Percentiles rank a stretch among this genome's conserved stretches.
Conservation (phyloP, 2,797 vertebrate genomes). For the Chiroxiphia lanceolata region DNA sequence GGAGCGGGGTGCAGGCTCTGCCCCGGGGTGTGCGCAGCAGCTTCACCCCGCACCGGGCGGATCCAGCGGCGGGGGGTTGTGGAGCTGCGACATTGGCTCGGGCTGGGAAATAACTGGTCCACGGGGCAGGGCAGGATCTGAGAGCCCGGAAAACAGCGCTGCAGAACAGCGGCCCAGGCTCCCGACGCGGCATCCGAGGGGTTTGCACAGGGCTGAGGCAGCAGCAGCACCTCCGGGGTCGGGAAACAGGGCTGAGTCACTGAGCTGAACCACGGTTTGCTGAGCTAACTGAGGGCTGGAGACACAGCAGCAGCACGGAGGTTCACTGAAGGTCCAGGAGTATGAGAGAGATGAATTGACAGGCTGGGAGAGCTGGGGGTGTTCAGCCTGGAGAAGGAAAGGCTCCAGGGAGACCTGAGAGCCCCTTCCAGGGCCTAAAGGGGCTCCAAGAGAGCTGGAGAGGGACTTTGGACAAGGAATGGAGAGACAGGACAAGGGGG, state of each 20-base stretch:
- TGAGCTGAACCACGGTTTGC: neutral
- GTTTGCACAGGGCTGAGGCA: neutral
- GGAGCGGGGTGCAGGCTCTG: neutral
- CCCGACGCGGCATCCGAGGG: accelerated
- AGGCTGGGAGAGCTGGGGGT: neutral
- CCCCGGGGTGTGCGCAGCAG: neutral
- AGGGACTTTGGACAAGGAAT: neutral
- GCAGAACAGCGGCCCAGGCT: neutral
- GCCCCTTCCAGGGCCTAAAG: accelerated
- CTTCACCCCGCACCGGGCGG: neutral
- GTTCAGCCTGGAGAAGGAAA: neutral
- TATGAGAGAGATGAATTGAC: neutral
- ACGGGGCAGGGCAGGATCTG: accelerated
- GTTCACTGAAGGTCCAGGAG: neutral
- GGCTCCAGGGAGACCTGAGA: accelerated
- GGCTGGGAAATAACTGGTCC: neutral
- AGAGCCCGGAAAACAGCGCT: neutral
- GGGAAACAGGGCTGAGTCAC: neutral
- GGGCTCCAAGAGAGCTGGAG: neutral
- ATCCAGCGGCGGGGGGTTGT: neutral
- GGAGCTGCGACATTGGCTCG: neutral
- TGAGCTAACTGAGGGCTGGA: neutral
- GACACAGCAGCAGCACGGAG: too few species aligned
- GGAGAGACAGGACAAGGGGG: neutral
- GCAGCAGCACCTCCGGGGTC: neutral